Base-by-base conservation (phyloP, 2,113 vertebrate species). In the Dermatemys mawii region DNA sequence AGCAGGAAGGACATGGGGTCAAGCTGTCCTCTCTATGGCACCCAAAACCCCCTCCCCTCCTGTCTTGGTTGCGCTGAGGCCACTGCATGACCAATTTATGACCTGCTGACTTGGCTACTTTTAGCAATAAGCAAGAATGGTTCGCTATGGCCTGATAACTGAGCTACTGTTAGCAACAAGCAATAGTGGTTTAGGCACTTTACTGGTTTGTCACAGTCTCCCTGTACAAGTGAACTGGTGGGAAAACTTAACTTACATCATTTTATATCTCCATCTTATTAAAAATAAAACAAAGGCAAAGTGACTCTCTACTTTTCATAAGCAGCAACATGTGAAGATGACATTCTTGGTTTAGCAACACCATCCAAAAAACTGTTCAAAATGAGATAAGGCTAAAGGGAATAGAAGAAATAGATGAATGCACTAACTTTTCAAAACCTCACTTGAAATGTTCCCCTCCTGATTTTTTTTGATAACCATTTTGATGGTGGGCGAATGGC, bases 211-310 rank as follows among this genome's bases (percentile, higher is more conserved):
- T n/a, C n/a, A n/a, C n/a, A n/a, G n/a, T n/a, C n/a, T n/a, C n/a
- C n/a, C n/a, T n/a, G n/a, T n/a, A n/a, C n/a, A n/a, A 41, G 54
- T 78, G 57, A 4, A 60, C 14, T 63, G 21, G 44, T 29, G 19
- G 57, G 27, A 55, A 16, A 24, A 17, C 16, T n/a, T n/a, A 17
- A 38, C 63, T n/a, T 84, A 94, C 51, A 88, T 92, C 94, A 96
- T 96, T 93, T 94, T 90, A 95, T 91, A 90, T 83, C 5, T 27
- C 48, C 35, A 29, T 63, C 78, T 95, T 86, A 92, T 96, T 95
- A 95, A 90, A 95, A 95, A 92, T 94, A 85, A 89, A 78, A 8
- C 60, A 49, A 55, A 41, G 53, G 35, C 54, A 96, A 89, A 90
- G 44, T 57, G 27, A 27, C 11, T 7, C 0, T 60, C 41, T 22